Conservation (phyloP, 2,113 vertebrate genomes). For the Hippocampus guttulatus region DNA sequence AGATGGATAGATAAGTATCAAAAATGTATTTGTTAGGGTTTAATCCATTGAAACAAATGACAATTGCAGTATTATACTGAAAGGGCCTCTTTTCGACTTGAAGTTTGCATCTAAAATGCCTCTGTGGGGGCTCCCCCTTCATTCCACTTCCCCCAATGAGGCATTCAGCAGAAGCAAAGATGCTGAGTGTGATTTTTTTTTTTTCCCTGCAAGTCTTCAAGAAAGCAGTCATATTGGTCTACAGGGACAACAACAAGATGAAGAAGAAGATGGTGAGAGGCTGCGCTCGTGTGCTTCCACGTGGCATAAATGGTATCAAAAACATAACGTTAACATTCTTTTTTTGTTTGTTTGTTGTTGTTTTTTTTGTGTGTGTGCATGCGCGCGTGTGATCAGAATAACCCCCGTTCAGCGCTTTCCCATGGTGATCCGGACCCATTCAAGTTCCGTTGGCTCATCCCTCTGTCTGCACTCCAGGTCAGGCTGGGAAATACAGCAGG, state of each 20-base stretch:
- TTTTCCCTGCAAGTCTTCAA: conserved; percentile 83
- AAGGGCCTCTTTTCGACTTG: conserved; percentile 36
- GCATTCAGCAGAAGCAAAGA: conserved; percentile 42
- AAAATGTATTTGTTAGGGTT: too few species aligned
- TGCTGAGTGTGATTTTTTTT: conserved; percentile 39
- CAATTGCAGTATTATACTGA: not conserved
- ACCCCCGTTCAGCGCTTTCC: conserved; percentile 74
- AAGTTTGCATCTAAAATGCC: conserved; percentile 46
- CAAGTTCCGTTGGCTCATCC: conserved; percentile 96
- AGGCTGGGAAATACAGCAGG: conserved; percentile 90
- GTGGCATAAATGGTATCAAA: not conserved
- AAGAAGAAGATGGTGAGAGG: conserved; percentile 91
- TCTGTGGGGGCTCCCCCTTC: conserved; percentile 30
- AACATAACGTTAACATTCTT: not conserved
- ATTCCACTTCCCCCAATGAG: conserved; percentile 37
- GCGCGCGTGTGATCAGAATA: conserved; percentile 57
- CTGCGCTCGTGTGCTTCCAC: conserved; percentile 6
- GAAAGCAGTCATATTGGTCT: conserved; percentile 93
- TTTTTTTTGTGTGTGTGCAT: not conserved
- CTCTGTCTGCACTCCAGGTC: conserved; percentile 90
- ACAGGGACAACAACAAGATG: conserved; percentile 90
- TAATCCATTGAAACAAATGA: not conserved
- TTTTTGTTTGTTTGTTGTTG: conserved; percentile 1
- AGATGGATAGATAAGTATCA: too few species aligned
- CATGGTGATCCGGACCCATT: conserved; percentile 86